Base-by-base conservation (phyloP, 2,113 vertebrate genomes). In the Ranitomeya imitator region DNA sequence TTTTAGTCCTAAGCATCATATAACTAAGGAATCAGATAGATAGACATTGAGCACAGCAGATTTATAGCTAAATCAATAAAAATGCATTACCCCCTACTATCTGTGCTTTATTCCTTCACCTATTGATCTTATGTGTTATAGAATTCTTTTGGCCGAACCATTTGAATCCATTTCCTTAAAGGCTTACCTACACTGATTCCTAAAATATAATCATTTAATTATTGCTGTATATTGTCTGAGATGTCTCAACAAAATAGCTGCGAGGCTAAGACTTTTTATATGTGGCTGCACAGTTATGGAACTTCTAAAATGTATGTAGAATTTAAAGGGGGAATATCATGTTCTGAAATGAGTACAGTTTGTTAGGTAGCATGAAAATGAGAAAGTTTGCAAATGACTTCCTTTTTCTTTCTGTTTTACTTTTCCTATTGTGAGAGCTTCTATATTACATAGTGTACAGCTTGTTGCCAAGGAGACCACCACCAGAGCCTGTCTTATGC, bases 1-100 rank as follows among this genome's bases (percentile, higher is more conserved):
- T 10, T 77, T 37, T 63, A 86, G 85, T 77, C 16, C 73, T 78
- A 16, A 76, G 69, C 76, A 63, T 86, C 57, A 21, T 52, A 9
- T 74, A 59, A 73, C 54, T 85, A 60, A 59, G 69, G 69, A 73
- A 26, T 74, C 69, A 76, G 61, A 52, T 37, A 51, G 18, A 83
- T 59, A 76, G 69, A 18, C 7, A 11, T n/a, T 59, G 52, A 74
- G 23, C 67, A 60, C 69, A 85, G 83, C 83, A 76, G 83, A 69
- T 76, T 74, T 57, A 85, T 76, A 59, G 83, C 11, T 57, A 85
- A 85, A 85, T 85, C 67, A 59, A 85, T 85, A 85, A 57, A 21
- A 55, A 19, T 67, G 82, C 51, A 84, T 71, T 71, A 71, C 82
- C 63, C 82, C 82, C 63, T 55, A 31, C 82, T 69, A 55, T 23